Base-by-base conservation (phyloP, 2,797 vertebrate genomes). In the Cossypha caffra region DNA sequence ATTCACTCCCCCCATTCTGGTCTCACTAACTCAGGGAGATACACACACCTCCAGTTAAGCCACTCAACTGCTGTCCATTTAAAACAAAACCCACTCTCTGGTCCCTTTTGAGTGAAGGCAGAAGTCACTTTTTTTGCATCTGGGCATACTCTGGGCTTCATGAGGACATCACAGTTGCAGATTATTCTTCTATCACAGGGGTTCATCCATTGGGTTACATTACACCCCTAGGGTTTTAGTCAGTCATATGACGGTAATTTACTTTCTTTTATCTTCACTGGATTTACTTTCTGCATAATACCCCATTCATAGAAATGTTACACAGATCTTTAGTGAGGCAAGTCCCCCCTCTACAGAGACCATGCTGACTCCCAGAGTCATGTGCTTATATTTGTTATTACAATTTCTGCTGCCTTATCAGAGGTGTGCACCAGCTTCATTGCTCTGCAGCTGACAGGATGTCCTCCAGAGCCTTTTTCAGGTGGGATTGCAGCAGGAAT, bases 1-100 rank as follows among this genome's bases (percentile, higher is more conserved):
- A 45, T 54, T 58, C n/a, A 28, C 3, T 43, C 2, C 3, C 3
- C 11, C 3, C 26, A 2, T 54, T 79, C n/a, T 20, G 3, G 4
- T 55, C 61, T 59, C 26, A 18, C 23, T 76, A 73, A 59, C 28
- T 80, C 16, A 51, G 24, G 7, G 5, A 76, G 15, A 29, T 4
- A 25, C 38, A 55, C 55, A 37, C 8, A 61, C 3, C 20, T 67
- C 16, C 14, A 51, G 38, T 48, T 61, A 88, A 76, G 45, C 16
- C 10, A 31, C 13, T 68, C 8, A 35, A 2, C 3, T 43, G 7
- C 3, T 83, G 12, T 35, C 29, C 11, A 31, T 33, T 51, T 63
- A 37, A 75, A 92, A 78, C 7, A 84, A 92, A 90, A 38, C 3
- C 3, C 15, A 28, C 4, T 28, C 6, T 19, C 16, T 20, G 2